Evolutionary conservation across 1,140 invertebrate genomes (phyloP).

Genomic region (Papilio polytes): DNA sequence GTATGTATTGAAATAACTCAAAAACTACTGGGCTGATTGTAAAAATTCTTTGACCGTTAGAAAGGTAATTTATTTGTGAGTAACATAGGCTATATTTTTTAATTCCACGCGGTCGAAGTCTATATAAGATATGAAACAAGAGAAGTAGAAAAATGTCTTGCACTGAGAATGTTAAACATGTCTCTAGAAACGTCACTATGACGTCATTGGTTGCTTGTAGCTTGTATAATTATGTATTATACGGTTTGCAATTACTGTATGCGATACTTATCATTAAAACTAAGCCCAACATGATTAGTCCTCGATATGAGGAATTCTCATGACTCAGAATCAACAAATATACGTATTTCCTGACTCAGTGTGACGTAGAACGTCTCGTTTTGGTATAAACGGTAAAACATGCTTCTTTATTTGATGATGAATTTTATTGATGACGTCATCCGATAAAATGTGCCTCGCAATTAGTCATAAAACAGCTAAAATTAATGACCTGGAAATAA

Average conservation of each 20-base stretch:
- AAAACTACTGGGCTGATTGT: no score
- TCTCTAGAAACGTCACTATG: neutral
- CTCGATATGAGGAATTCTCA: neutral
- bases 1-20: no score
- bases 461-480: no score
- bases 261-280: slow-evolving; percentile 25
- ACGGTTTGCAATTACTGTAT: neutral
- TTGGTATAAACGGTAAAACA: slow-evolving; percentile 7
- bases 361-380: slow-evolving; percentile 18
- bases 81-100: no score
- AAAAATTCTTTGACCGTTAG: no score
- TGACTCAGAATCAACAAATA: slow-evolving; percentile 23
- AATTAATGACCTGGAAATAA: no score
- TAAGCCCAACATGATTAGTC: slow-evolving; percentile 31
- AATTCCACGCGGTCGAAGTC: neutral
- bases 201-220: neutral
- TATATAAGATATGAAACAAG: no score
- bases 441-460: neutral
- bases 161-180: neutral
- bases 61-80: no score
- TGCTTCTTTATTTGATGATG: neutral
- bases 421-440: slow-evolving; percentile 17
- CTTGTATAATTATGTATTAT: neutral
- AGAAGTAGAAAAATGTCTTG: neutral
- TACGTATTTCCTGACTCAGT: slow-evolving; percentile 26